Evolutionary conservation across 2,888 invertebrate species (phyloP), one percentile per base, ranked within the genome.

Genomic region (Brenthis hecate): DNA sequence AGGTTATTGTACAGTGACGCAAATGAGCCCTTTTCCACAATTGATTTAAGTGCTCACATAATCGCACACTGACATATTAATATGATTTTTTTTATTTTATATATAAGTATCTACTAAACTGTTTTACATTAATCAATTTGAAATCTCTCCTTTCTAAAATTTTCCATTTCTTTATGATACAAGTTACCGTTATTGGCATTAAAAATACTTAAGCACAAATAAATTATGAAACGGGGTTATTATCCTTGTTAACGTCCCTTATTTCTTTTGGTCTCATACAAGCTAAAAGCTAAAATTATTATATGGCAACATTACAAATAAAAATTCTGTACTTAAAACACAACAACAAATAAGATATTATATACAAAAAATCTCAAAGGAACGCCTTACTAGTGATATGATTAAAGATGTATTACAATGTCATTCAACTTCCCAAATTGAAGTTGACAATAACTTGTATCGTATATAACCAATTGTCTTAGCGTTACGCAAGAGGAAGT

Each of bases 401-500:
- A 62, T 51, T 54, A 62, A 53, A 51, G 48, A 47, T 48, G 28
- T 23, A 60, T 58, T 19, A 36, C 61, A 55, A 64, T 65, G 72
- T 70, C 70, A 56, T 68, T 72, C 65, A 72, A 72, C 72, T 65
- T 62, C 11, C 57, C 47, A 65, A 68, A 70, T 70, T 64, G 65
- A 68, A 72, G 68, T 70, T 61, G 70, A 70, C 63, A 56, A 68
- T 67, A 69, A 71, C 66, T 62, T 68, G 57, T 66, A 56, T 69
- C 57, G 64, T 64, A 63, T 60, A 71, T 66, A 63, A 78, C 77
- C 84, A 81, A 85, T 85, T 87, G 85, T 84, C 81, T 84, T 75
- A 71, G 56, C 58, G 74, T 89, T 89, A 83, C 87, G 87, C 82
- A 90, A 89, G 86, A 85, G 86, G 88, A 88, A 86, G 86, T 83